Evolutionary conservation across 2,113 vertebrate genomes (phyloP).

Genomic region (Anolis carolinensis): DNA sequence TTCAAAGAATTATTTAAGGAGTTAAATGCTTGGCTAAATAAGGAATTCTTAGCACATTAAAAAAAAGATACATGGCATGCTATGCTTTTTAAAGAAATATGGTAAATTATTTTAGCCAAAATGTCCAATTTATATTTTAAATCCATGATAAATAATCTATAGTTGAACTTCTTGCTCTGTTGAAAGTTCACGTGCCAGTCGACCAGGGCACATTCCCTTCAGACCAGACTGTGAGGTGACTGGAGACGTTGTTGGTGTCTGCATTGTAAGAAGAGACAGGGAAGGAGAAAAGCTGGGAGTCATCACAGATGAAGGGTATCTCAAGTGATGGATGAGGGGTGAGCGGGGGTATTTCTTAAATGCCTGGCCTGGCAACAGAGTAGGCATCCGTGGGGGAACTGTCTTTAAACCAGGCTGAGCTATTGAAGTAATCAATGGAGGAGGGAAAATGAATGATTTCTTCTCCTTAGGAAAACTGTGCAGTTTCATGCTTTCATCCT

Average conservation of each 20-base stretch:
- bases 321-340: constrained; percentile 72
- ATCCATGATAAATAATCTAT: constrained; percentile 58
- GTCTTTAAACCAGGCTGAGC: constrained; percentile 87
- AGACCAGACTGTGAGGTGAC: constrained; percentile 74
- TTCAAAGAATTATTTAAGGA: constrained; percentile 31
- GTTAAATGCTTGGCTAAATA: constrained; percentile 37
- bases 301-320: constrained; percentile 78
- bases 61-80: background rate
- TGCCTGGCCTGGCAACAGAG: constrained; percentile 61
- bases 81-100: constrained; percentile 12
- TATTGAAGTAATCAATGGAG: constrained; percentile 88
- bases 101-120: constrained; percentile 9
- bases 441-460: constrained; percentile 80
- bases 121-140: constrained; percentile 12
- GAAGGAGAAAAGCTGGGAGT: constrained; percentile 86
- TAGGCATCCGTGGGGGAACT: constrained; percentile 82
- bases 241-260: constrained; percentile 79
- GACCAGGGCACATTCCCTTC: constrained; percentile 61
- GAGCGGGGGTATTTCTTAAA: constrained; percentile 75
- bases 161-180: constrained; percentile 81
- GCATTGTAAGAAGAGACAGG: constrained; percentile 81
- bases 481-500: constrained; percentile 78
- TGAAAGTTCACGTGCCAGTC: constrained; percentile 67
- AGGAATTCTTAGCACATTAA: constrained; percentile 26
- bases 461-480: constrained; percentile 73